Evolutionary conservation across 2,113 vertebrate genomes (phyloP).

Genomic region (Phaetusa simplex): DNA sequence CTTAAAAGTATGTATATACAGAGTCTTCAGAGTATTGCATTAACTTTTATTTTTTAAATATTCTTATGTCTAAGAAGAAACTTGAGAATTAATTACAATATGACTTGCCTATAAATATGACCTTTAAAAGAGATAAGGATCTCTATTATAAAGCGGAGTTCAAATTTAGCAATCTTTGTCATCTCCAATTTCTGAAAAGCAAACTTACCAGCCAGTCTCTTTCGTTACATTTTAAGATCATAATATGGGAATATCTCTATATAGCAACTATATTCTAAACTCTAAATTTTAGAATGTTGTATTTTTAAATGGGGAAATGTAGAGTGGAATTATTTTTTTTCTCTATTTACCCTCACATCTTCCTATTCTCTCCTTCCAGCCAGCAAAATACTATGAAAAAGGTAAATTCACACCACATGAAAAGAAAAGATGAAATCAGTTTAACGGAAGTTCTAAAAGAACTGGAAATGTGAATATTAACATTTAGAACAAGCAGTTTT

Average conservation of each 20-base stretch:
- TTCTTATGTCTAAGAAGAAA: not conserved
- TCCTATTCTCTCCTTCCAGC: not conserved
- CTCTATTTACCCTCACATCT: not conserved
- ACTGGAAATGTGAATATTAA: not conserved
- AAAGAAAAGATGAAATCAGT: not conserved
- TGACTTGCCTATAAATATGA: not conserved
- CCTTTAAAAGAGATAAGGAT: not conserved
- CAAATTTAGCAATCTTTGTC: not conserved
- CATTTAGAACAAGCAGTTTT: not conserved
- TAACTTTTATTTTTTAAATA: not conserved
- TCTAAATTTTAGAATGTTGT: not conserved
- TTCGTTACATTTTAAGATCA: not conserved
- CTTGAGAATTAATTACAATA: not conserved
- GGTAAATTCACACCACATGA: not conserved
- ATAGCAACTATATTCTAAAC: not conserved
- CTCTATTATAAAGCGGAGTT: not conserved
- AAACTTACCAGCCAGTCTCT: not conserved
- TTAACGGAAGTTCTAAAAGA: not conserved
- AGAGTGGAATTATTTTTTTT: not conserved
- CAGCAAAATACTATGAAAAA: not conserved
- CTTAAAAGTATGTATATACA: not conserved
- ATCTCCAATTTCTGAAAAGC: not conserved
- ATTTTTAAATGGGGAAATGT: not conserved
- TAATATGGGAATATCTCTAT: not conserved
- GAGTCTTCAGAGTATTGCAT: not conserved